These are phyloP conservation scores for Malacoraja senta DNA, from an alignment of 2,797 vertebrate genomes.

Conservation along the genomic window DNA sequence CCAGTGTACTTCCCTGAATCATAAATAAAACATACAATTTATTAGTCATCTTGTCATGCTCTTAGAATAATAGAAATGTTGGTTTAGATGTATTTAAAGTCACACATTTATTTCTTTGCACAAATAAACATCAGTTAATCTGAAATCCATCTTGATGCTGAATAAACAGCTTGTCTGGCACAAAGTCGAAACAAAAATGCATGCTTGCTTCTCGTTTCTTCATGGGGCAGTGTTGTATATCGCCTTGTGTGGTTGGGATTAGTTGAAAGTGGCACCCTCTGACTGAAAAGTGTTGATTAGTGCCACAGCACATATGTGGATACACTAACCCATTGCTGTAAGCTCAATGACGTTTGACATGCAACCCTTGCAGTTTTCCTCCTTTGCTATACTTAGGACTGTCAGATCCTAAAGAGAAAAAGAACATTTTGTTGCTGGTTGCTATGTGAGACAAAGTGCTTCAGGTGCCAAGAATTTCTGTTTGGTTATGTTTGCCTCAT, in stretches of 20 bases:
- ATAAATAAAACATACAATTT: neutral
- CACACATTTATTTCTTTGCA: neutral
- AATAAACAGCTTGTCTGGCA: neutral
- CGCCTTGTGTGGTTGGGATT: neutral
- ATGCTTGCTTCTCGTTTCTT: neutral
- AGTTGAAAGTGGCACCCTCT: neutral
- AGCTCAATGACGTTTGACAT: neutral
- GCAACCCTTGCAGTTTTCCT: slow-evolving; percentile 25
- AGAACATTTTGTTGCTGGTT: slow-evolving; percentile 10
- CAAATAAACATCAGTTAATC: neutral
- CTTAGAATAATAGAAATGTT: neutral
- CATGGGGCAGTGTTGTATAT: neutral
- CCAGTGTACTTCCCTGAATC: neutral
- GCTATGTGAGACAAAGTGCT: neutral
- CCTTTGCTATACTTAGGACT: slow-evolving; percentile 33
- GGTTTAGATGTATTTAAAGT: neutral
- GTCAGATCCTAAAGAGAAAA: slow-evolving; percentile 23
- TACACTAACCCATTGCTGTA: too few relatives aligned
- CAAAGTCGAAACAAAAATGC: neutral
- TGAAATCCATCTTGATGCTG: too few relatives aligned
- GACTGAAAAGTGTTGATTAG: neutral
- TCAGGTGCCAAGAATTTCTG: slow-evolving; percentile 19
- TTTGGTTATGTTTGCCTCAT: slow-evolving; percentile 3
- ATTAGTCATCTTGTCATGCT: neutral
- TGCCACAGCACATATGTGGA: neutral